These are phyloP conservation scores for Sisyra nigra DNA, from an alignment of 2,888 invertebrate species.

Conservation along the genomic window DNA sequence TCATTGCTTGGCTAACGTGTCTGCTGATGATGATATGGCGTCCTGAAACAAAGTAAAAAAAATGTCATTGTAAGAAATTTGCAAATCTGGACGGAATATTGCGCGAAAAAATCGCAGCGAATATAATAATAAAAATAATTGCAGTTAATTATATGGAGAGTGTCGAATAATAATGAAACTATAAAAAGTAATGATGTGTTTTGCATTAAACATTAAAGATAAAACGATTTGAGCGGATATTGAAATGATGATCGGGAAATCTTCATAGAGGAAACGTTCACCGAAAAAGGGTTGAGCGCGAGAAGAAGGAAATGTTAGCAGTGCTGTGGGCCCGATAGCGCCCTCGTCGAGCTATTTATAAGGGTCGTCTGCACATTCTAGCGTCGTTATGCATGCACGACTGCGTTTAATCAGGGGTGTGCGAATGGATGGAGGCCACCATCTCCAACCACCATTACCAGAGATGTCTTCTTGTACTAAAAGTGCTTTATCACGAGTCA, in stretches of 20 bases:
- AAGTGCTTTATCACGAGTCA: too few species aligned
- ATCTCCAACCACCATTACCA: too few species aligned
- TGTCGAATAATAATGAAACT: too few species aligned
- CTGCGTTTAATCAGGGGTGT: conserved; percentile 20
- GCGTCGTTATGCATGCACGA: conserved; percentile 23
- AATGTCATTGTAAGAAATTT: not conserved
- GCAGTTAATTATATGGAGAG: too few species aligned
- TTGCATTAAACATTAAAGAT: too few species aligned
- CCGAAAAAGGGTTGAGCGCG: conserved; percentile 6
- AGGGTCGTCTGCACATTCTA: conserved; percentile 12
- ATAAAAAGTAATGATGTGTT: too few species aligned
- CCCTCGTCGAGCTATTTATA: conserved; percentile 11
- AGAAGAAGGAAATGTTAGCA: conserved; percentile 4
- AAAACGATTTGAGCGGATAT: too few species aligned
- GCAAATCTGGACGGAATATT: not conserved
- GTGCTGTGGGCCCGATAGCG: not conserved
- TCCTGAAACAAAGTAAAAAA: conserved; percentile 1
- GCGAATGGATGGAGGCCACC: too few species aligned
- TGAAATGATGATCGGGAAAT: too few species aligned
- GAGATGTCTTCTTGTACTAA: too few species aligned
- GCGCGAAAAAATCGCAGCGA: too few species aligned
- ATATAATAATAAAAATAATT: too few species aligned
- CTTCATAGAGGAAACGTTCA: not conserved
- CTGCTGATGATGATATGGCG: conserved; percentile 3
- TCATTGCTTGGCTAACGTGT: conserved; percentile 19